A percentile compares a stretch with the other conserved stretches of the same genome.
phyloP scores from a whole-genome alignment of 2,888 invertebrate species.

The Pediacus dermestoides region DNA sequence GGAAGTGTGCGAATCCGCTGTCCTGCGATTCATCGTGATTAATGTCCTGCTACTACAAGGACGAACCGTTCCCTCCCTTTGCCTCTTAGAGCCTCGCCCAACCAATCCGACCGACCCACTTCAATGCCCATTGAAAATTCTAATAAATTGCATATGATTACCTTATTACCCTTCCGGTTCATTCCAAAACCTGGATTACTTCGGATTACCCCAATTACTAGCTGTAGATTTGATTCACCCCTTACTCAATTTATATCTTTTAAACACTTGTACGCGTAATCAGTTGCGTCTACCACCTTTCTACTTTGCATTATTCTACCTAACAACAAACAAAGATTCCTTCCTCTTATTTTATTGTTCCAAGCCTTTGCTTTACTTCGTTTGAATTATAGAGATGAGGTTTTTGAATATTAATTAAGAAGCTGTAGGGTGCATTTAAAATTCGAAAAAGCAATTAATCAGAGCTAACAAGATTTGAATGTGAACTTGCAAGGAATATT shows the following conservation, averaged over 20 bases:
- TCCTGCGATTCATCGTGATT: slow-evolving; percentile 27
- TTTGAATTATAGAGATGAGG: not conserved
- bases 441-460: slow-evolving; percentile 10
- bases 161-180: slow-evolving; percentile 20
- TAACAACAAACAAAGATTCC: not conserved
- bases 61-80: slow-evolving; percentile 14
- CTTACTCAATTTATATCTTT: slow-evolving; percentile 4
- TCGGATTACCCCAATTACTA: slow-evolving; percentile 34
- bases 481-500: slow-evolving; percentile 7
- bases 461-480: slow-evolving; percentile 8
- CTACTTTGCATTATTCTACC: not conserved
- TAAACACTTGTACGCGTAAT: slow-evolving; percentile 1
- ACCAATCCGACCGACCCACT: too few species aligned
- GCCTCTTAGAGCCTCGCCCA: too few species aligned
- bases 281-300: too few species aligned
- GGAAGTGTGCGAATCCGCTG: slow-evolving; percentile 21
- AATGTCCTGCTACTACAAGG: slow-evolving; percentile 21
- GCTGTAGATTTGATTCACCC: slow-evolving; percentile 9
- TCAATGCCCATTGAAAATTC: slow-evolving; percentile 27
- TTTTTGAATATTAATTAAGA: slow-evolving; percentile 9
- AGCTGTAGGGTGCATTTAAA: slow-evolving; percentile 6
- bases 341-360: slow-evolving; percentile 4
- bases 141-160: slow-evolving; percentile 33
- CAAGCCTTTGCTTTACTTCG: slow-evolving; percentile 4
- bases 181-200: slow-evolving; percentile 25